phyloP scores from a whole-genome alignment of 2,113 vertebrate species.

The Thamnaconus septentrionalis region DNA sequence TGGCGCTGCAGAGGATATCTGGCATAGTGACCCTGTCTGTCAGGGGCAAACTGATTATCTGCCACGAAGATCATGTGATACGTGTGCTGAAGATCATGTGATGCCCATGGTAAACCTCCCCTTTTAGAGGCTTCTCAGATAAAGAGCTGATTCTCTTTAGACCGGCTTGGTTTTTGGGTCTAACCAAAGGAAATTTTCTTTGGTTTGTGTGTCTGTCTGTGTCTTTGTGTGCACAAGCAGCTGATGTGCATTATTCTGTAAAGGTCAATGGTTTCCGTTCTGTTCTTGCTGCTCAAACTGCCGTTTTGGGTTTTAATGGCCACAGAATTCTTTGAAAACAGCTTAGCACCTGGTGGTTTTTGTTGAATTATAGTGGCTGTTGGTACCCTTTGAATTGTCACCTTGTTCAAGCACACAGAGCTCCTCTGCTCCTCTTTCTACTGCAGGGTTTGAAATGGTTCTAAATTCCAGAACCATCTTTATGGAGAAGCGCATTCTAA shows the following conservation, averaged over 20 bases:
- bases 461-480: constrained; percentile 9
- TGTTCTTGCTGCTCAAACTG: constrained; percentile 7
- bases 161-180: background rate
- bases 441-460: background rate
- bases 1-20: constrained; percentile 20
- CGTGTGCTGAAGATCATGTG: constrained; percentile 53
- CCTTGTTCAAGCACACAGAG: constrained; percentile 24
- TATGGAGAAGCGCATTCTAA: constrained; percentile 17
- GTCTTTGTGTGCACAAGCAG: constrained; percentile 6
- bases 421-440: constrained; percentile 16
- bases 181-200: constrained; percentile 5
- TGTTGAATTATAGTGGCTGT: constrained; percentile 30
- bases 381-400: constrained; percentile 28
- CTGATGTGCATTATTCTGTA: constrained; percentile 7
- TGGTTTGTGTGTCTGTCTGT: constrained; percentile 7
- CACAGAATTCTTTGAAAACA: constrained; percentile 12
- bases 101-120: constrained; percentile 20
- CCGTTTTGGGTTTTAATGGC: constrained; percentile 6
- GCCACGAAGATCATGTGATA: constrained; percentile 57
- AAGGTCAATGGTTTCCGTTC: constrained; percentile 7
- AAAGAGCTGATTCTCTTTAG: constrained; percentile 5
- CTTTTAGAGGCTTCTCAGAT: constrained; percentile 15
- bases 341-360: constrained; percentile 20
- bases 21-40: constrained; percentile 8
- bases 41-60: constrained; percentile 57